Percentiles rank a stretch among this genome's conserved stretches.
Evolutionary conservation across 2,113 vertebrate genomes (phyloP).

Genomic region (Microcebus ravelobensis): DNA sequence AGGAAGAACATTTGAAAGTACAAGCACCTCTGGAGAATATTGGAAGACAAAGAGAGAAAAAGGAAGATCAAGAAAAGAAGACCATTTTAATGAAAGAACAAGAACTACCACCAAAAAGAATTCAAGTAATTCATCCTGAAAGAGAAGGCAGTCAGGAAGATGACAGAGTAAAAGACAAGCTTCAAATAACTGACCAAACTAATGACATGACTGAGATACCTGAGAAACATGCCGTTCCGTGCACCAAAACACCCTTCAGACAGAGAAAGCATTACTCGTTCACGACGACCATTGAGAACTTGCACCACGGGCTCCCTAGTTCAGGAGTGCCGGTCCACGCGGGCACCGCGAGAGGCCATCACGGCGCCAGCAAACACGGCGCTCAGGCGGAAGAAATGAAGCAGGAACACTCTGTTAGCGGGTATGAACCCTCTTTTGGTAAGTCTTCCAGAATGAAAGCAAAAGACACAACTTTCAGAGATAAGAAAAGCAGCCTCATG

Average conservation of each 20-base stretch:
- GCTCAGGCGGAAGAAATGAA: rapidly evolving
- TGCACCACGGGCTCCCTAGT: slow-evolving; percentile 80
- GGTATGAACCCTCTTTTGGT: slow-evolving; percentile 68
- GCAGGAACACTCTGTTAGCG: background rate
- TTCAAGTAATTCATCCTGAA: background rate
- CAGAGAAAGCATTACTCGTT: slow-evolving; percentile 65
- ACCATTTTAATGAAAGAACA: background rate
- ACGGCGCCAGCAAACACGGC: rapidly evolving
- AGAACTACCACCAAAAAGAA: slow-evolving; percentile 12
- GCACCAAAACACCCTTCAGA: background rate
- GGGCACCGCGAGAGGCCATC: rapidly evolving
- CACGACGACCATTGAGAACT: slow-evolving; percentile 80
- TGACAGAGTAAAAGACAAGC: background rate
- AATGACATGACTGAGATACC: background rate
- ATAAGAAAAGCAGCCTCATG: slow-evolving; percentile 67
- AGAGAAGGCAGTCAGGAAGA: background rate
- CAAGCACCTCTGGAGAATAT: background rate
- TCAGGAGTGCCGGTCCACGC: background rate
- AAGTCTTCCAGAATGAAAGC: background rate
- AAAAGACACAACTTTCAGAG: background rate
- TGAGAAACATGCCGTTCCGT: background rate
- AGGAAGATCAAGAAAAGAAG: slow-evolving; percentile 38
- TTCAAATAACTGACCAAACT: background rate
- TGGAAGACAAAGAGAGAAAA: slow-evolving; percentile 57
- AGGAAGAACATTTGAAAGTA: background rate